Percentiles rank a stretch among this genome's conserved stretches.
phyloP scores from a whole-genome alignment of 1,140 invertebrate species.

The Phymastichus coffea region DNA sequence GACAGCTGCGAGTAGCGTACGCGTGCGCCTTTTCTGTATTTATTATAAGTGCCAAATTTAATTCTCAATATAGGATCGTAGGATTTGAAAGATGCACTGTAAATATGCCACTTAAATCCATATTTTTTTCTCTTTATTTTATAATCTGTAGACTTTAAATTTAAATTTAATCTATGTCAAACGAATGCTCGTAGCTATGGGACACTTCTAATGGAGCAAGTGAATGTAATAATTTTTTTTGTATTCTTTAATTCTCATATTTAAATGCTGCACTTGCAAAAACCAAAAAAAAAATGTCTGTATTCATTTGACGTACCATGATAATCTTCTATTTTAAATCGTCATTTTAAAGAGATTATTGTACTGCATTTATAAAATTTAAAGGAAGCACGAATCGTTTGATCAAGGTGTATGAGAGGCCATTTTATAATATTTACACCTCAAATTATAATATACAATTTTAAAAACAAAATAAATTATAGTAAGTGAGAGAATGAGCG shows the following conservation, averaged over 20 bases:
- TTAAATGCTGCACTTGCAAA: conserved; percentile 3
- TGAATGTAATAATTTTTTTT: conserved; percentile 3
- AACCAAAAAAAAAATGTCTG: too few species aligned
- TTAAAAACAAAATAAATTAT: conserved; percentile 1
- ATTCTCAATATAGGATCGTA: conserved; percentile 5
- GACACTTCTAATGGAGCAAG: background rate
- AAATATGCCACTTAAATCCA: conserved; percentile 16
- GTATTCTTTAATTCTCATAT: background rate
- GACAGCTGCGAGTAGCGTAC: too few species aligned
- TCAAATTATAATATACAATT: background rate
- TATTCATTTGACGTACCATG: conserved; percentile 3
- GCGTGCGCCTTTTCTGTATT: too few species aligned
- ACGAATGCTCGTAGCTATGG: background rate
- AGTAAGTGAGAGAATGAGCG: too few species aligned
- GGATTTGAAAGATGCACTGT: background rate
- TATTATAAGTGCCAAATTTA: conserved; percentile 23
- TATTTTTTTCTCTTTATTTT: background rate
- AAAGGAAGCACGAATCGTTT: conserved; percentile 6
- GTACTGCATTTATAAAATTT: conserved; percentile 19
- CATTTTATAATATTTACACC: conserved; percentile 14
- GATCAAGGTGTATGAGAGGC: conserved; percentile 11
- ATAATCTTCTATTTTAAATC: conserved; percentile 2
- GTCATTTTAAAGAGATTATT: conserved; percentile 21
- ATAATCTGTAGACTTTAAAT: conserved; percentile 8
- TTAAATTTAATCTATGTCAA: conserved; percentile 12